Evolutionary conservation across 2,113 vertebrate species (phyloP).

Genomic region (Etia nguti): DNA sequence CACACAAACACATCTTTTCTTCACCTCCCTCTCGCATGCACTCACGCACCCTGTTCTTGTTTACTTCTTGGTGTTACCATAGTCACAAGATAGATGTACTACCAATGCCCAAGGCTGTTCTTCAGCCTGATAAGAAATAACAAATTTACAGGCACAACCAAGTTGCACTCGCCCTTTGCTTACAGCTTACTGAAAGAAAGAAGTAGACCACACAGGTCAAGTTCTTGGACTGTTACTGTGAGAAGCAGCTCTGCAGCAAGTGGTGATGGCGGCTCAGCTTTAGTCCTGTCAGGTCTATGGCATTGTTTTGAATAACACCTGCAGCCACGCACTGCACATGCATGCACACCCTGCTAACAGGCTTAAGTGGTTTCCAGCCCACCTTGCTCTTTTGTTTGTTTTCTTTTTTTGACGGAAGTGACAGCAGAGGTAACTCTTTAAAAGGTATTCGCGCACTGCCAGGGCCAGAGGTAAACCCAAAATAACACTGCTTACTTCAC

Average conservation of each 20-base stretch:
- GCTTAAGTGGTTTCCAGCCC: constrained; percentile 8
- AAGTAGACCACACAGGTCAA: not conserved
- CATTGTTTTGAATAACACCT: constrained; percentile 15
- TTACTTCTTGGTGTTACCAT: not conserved
- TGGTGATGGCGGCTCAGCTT: not conserved
- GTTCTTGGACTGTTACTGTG: not conserved
- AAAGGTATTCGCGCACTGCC: constrained; percentile 17
- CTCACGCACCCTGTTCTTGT: not conserved
- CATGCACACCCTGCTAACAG: not conserved
- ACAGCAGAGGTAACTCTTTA: constrained; percentile 32
- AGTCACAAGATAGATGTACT: not conserved
- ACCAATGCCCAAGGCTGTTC: not conserved
- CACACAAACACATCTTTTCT: constrained; percentile 16
- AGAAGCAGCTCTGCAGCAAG: not conserved
- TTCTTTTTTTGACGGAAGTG: constrained; percentile 27
- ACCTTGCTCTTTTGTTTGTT: constrained; percentile 37
- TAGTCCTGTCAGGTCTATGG: not conserved
- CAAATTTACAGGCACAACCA: not conserved
- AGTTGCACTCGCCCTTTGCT: not conserved
- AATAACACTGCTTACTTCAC: constrained; percentile 30
- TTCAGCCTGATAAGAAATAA: not conserved
- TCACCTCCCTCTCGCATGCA: not conserved
- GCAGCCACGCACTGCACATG: not conserved
- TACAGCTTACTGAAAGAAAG: not conserved
- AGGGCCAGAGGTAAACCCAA: constrained; percentile 48